Evolutionary conservation across 2,113 vertebrate genomes (phyloP), one percentile per base, ranked within the genome.

Genomic region (Nothocercus nigrocapillus): DNA sequence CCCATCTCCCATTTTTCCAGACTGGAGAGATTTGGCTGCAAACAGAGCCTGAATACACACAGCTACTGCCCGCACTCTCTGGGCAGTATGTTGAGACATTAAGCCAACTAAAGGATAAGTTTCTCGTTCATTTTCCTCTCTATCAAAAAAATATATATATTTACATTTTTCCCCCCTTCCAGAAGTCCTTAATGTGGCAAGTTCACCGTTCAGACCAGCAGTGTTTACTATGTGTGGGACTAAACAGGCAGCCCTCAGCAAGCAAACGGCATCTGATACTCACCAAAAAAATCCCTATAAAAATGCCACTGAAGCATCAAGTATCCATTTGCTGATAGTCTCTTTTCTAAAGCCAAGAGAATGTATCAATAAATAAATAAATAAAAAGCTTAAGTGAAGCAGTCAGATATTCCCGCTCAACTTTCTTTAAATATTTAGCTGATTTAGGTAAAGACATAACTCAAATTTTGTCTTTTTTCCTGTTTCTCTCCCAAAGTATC

Each of bases 281-380:
- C 14, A 27, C 38, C 40, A 62, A 87, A 75, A 75, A 70, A 53
- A 66, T 27, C 86, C 56, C 68, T 32, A 42, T 88, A 68, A 62
- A 78, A 81, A 62, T 61, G 82, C 67, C 73, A 63, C 36, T 73
- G 61, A 81, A 18, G 63, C 63, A 88, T 82, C 68, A 82, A 49
- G 58, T 47, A 45, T 32, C 62, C 84, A 79, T 91, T 69, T 86
- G 72, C 62, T 82, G 70, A 36, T 27, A 42, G 19, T 13, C 73
- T 93, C 61, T 89, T 59, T 72, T 73, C 83, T 66, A 64, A 88
- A 79, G 47, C 63, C 86, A 91, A 54, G 66, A 42, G 45, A 64
- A 67, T 53, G 44, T 18, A 74, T 68, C 85, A 36, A 36, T 36
- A 36, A 36, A 6, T 36, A 36, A 36, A 36, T 36, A 62, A 44